Conservation (phyloP, 2,888 invertebrate species). For the Tricholauxania praeusta region DNA sequence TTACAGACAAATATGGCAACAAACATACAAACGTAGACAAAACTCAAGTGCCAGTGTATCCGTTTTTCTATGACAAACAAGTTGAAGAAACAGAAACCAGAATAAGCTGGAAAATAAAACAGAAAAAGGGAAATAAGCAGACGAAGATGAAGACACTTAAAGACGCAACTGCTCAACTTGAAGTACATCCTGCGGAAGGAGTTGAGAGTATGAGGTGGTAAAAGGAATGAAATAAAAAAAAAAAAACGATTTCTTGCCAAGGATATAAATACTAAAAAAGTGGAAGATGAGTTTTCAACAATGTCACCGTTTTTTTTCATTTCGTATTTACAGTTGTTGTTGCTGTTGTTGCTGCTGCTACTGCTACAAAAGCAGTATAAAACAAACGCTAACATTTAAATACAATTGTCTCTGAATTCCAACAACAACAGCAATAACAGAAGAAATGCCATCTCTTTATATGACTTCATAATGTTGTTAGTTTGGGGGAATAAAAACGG, state of each 20-base stretch:
- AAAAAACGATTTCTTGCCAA: conserved; percentile 2
- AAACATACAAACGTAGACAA: background rate
- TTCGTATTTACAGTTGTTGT: background rate
- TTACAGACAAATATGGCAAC: too few species aligned
- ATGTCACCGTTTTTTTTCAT: background rate
- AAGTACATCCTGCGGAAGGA: background rate
- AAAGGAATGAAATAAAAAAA: background rate
- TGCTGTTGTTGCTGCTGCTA: conserved; percentile 21
- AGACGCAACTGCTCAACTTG: conserved; percentile 1
- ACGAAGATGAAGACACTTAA: conserved; percentile 11
- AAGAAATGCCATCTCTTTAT: too few species aligned
- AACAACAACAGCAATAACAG: conserved; percentile 2
- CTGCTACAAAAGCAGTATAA: conserved; percentile 24
- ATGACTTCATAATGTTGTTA: too few species aligned
- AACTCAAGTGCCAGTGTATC: conserved; percentile 15
- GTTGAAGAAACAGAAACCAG: conserved; percentile 19
- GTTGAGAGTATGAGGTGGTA: background rate
- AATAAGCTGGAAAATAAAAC: background rate
- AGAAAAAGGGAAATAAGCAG: background rate
- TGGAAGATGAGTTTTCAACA: conserved; percentile 5
- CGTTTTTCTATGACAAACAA: conserved; percentile 29
- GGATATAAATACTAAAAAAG: conserved; percentile 25
- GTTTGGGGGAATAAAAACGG: background rate
- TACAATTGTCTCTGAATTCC: conserved; percentile 36
- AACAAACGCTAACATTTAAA: conserved; percentile 44